phyloP scores from a whole-genome alignment of 2,113 vertebrate genomes.

The Arenaria interpres region DNA sequence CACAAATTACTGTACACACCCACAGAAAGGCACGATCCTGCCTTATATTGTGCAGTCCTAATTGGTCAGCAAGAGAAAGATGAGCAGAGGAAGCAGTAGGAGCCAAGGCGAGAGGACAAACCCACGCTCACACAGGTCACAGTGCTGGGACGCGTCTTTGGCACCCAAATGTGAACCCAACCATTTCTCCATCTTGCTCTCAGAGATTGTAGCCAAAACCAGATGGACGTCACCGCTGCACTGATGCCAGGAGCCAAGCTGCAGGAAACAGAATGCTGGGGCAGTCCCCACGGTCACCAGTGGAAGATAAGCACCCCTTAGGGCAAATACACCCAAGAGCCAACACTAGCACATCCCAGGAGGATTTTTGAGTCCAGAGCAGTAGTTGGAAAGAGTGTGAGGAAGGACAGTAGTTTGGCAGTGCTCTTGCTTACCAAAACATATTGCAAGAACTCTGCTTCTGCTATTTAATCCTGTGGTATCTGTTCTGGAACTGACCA shows the following conservation, averaged over 20 bases:
- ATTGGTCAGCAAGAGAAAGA: neutral
- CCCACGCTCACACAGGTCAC: neutral
- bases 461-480: neutral
- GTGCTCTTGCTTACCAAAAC: neutral
- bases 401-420: neutral
- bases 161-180: neutral
- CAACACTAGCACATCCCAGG: rapidly evolving
- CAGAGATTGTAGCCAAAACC: neutral
- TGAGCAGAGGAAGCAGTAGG: neutral
- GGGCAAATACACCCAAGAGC: neutral
- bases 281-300: neutral
- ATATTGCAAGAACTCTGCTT: neutral
- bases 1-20: neutral
- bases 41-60: neutral
- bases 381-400: neutral
- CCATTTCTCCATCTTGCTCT: neutral
- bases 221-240: rapidly evolving
- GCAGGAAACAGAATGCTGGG: neutral
- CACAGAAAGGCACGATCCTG: neutral
- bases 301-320: neutral
- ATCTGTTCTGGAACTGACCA: neutral
- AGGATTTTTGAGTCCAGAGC: neutral
- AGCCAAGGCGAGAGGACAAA: neutral
- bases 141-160: rapidly evolving
- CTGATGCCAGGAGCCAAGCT: neutral